Evolutionary conservation across 2,888 invertebrate species (phyloP).

Genomic region (Cantharis lateralis): DNA sequence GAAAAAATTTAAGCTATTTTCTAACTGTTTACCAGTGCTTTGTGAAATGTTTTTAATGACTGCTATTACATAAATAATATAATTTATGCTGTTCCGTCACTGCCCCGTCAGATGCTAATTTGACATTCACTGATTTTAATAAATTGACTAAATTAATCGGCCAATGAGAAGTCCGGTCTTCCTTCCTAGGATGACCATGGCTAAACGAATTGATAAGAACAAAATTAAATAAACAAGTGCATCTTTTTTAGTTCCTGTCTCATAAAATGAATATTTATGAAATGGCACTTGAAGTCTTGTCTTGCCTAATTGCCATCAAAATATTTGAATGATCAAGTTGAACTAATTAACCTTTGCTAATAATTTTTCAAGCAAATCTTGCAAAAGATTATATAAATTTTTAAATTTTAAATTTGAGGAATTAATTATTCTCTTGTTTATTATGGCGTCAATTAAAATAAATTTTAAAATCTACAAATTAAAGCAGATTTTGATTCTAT

Average conservation of each 20-base stretch:
- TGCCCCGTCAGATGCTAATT: no score
- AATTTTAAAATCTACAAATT: neutral
- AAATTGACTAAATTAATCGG: no score
- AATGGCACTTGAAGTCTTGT: neutral
- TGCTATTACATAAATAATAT: neutral
- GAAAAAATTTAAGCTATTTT: neutral
- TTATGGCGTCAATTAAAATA: neutral
- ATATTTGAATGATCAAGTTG: neutral
- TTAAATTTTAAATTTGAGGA: neutral
- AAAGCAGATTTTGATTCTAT: neutral
- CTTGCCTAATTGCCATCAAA: neutral
- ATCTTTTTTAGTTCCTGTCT: no score
- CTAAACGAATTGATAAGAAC: no score
- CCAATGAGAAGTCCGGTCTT: no score
- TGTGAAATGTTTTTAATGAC: neutral
- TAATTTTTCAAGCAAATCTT: neutral
- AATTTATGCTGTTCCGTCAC: no score
- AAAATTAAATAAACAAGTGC: no score
- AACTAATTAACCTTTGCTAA: neutral
- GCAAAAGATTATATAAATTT: neutral
- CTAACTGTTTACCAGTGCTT: neutral
- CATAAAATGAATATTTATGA: no score
- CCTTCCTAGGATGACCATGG: no score
- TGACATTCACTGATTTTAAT: no score
- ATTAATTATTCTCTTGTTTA: neutral